phyloP scores from a whole-genome alignment of 2,888 invertebrate species.

The Erpobdella octoculata region DNA sequence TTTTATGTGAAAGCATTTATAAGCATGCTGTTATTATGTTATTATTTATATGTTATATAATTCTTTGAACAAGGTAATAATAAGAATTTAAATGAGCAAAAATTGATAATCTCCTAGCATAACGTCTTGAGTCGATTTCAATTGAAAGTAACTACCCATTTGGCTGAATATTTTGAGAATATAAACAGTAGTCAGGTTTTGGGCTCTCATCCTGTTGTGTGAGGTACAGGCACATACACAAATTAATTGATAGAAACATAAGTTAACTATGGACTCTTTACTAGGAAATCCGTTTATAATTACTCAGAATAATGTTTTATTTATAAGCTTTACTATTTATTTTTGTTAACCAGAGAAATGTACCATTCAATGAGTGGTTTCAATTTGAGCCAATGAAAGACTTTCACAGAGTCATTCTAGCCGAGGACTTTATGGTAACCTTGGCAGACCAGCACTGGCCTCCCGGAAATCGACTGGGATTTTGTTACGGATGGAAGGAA shows the following conservation, averaged over 20 bases:
- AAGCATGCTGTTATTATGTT: too few species aligned
- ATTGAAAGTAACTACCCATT: background rate
- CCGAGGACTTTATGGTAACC: constrained; percentile 46
- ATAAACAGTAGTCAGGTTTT: background rate
- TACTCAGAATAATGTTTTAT: background rate
- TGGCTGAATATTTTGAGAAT: background rate
- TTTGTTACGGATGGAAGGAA: constrained; percentile 40
- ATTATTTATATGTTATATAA: too few species aligned
- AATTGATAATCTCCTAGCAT: background rate
- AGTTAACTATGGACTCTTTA: too few species aligned
- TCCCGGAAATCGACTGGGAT: constrained; percentile 43
- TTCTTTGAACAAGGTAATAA: too few species aligned
- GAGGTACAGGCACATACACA: too few species aligned
- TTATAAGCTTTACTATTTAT: background rate
- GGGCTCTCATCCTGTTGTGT: background rate
- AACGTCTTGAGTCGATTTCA: background rate
- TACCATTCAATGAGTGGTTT: constrained; percentile 49
- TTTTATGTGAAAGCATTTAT: too few species aligned
- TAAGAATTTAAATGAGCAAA: background rate
- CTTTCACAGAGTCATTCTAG: constrained; percentile 46
- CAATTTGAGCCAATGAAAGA: constrained; percentile 41
- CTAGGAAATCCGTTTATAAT: background rate
- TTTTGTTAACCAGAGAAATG: constrained; percentile 43
- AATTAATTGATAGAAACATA: too few species aligned
- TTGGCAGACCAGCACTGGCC: constrained; percentile 47